Evolutionary conservation across 2,888 invertebrate genomes (phyloP).

Genomic region (Alloplasta piceator): DNA sequence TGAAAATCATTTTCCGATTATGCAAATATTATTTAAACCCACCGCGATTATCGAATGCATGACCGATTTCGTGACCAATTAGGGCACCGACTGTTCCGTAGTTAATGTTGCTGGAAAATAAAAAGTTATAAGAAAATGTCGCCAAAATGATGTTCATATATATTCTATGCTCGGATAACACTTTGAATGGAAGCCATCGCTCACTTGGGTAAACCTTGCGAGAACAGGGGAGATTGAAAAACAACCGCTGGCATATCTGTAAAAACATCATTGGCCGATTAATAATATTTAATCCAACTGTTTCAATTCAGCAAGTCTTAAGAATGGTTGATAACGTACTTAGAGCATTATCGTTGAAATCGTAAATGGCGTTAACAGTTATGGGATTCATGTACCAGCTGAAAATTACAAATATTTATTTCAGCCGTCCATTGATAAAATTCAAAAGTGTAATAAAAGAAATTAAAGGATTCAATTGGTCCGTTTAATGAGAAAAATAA

Average conservation of each 20-base stretch:
- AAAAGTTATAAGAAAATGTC: background rate
- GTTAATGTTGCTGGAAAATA: conserved; percentile 50
- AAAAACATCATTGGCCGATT: background rate
- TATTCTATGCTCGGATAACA: no score
- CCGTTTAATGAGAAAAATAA: no score
- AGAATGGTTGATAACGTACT: conserved; percentile 46
- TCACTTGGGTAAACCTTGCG: conserved; percentile 51
- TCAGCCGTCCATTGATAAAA: background rate
- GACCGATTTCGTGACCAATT: conserved; percentile 59
- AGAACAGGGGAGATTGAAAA: conserved; percentile 56
- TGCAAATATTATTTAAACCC: background rate
- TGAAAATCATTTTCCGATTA: no score
- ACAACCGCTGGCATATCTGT: conserved; percentile 54
- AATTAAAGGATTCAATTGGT: no score
- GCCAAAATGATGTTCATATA: no score
- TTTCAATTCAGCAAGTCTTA: no score
- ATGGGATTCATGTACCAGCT: conserved; percentile 79
- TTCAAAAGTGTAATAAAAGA: background rate
- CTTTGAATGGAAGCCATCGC: background rate
- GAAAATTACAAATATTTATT: background rate
- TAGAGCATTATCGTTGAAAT: conserved; percentile 46
- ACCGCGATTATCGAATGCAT: conserved; percentile 54
- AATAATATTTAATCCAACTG: conserved; percentile 4
- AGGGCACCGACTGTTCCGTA: conserved; percentile 52
- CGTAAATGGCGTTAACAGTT: conserved; percentile 82